These are phyloP conservation scores for Mesoclemmys tuberculata DNA, from an alignment of 2,113 vertebrate species.

Conservation along the genomic window DNA sequence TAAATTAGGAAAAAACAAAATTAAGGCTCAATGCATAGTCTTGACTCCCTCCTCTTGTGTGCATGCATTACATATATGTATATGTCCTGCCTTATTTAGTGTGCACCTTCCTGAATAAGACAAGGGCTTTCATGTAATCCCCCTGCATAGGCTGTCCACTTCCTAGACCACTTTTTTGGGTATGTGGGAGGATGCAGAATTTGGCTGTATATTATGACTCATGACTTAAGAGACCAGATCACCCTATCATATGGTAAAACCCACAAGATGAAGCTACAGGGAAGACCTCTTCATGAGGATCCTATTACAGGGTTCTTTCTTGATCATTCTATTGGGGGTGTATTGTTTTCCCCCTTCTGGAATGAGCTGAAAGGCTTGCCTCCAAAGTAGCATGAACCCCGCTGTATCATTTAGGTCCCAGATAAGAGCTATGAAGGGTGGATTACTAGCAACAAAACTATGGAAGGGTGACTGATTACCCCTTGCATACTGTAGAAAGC, in stretches of 20 bases:
- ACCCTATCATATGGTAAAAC: background rate
- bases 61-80: background rate
- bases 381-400: background rate
- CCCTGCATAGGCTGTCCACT: fast-evolving
- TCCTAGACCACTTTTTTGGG: background rate
- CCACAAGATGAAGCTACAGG: background rate
- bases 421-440: background rate
- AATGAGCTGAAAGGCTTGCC: background rate
- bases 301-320: background rate
- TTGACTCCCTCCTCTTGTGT: background rate
- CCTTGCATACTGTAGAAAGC: background rate
- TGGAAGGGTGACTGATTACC: background rate
- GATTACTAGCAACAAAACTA: background rate
- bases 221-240: background rate
- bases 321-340: background rate
- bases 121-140: background rate
- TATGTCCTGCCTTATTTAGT: background rate
- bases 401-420: background rate
- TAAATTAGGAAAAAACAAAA: background rate
- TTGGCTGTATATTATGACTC: background rate
- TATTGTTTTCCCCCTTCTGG: background rate
- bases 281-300: background rate
- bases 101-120: background rate
- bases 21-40: background rate
- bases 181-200: background rate